A percentile compares a stretch with the other conserved stretches of the same genome.
Evolutionary conservation across 1,140 invertebrate species (phyloP).

Genomic region (Argopecten irradians): DNA sequence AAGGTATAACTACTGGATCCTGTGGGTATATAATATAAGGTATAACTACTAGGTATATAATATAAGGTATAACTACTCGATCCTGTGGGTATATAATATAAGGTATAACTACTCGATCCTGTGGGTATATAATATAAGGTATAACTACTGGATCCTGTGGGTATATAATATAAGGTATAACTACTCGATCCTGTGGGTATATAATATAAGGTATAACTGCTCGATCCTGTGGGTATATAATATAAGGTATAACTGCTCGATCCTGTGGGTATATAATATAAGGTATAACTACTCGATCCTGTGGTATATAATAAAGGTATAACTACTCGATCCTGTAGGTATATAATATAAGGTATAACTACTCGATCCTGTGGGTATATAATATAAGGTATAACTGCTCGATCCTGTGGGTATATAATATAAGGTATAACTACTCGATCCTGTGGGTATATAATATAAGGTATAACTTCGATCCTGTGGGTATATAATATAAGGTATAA

Average conservation of each 20-base stretch:
- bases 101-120: constrained; percentile 83
- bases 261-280: constrained; percentile 76
- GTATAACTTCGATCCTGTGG: no score
- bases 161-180: no score
- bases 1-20: background rate
- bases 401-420: constrained; percentile 77
- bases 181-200: constrained; percentile 80
- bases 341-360: background rate
- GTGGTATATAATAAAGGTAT: no score
- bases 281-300: background rate
- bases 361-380: no score
- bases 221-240: no score
- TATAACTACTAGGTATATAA: no score
- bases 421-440: background rate
- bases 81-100: no score
- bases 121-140: background rate
- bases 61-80: background rate
- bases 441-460: no score
- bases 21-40: no score
- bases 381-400: no score
- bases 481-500: background rate
- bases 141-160: background rate
- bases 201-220: background rate
- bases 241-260: no score
- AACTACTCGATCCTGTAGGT: constrained; percentile 81